Percentiles rank a stretch among this genome's conserved stretches.
phyloP scores from a whole-genome alignment of 1,140 invertebrate genomes.

The Potamilus streckersoni region DNA sequence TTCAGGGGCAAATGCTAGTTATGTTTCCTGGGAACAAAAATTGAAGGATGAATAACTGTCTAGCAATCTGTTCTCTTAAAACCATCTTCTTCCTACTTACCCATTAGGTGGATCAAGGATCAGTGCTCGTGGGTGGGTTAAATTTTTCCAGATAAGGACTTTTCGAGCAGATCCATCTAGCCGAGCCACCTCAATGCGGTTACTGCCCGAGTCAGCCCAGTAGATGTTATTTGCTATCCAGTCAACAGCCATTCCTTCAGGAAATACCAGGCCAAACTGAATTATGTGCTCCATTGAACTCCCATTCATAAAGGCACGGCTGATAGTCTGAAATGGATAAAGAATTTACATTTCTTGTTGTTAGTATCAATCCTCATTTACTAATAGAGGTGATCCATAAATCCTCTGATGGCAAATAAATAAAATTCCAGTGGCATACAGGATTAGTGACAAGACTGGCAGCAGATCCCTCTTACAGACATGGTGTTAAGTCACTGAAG shows the following conservation, averaged over 20 bases:
- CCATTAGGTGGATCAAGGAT: slow-evolving; percentile 90
- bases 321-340: slow-evolving; percentile 57
- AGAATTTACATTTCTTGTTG: too few relatives aligned
- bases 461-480: neutral
- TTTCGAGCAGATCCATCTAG: slow-evolving; percentile 81
- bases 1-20: neutral
- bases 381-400: too few relatives aligned
- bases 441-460: neutral
- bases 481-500: neutral
- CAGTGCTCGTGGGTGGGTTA: slow-evolving; percentile 92
- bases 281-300: slow-evolving; percentile 80
- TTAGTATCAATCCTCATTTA: too few relatives aligned
- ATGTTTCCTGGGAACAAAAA: neutral
- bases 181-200: slow-evolving; percentile 91
- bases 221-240: slow-evolving; percentile 94
- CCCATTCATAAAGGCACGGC: slow-evolving; percentile 73
- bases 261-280: slow-evolving; percentile 83
- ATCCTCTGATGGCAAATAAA: too few relatives aligned
- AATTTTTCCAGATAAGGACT: slow-evolving; percentile 81
- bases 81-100: slow-evolving; percentile 68
- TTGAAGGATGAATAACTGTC: neutral
- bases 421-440: too few relatives aligned
- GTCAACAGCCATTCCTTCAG: slow-evolving; percentile 94
- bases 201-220: slow-evolving; percentile 93
- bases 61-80: too few relatives aligned